Evolutionary conservation across 2,113 vertebrate species (phyloP).

Genomic region (Odontophorus gujanensis): DNA sequence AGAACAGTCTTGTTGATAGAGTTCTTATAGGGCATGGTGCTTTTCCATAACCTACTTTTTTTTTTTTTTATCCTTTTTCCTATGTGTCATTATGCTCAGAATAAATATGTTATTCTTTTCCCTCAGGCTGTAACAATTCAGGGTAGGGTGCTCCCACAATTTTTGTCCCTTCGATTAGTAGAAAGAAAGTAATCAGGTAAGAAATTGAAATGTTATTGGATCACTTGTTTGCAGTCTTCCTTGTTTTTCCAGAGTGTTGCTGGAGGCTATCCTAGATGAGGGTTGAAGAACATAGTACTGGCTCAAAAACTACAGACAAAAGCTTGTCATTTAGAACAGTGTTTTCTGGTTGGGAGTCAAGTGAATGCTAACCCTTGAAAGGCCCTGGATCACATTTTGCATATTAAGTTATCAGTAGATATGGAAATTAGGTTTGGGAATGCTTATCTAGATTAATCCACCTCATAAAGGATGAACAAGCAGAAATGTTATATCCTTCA

Average conservation of each 20-base stretch:
- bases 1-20: fast-evolving
- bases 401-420: background rate
- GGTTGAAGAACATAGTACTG: background rate
- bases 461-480: background rate
- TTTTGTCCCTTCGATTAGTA: conserved; percentile 3
- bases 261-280: background rate
- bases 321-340: background rate
- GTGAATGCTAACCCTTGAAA: background rate
- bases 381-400: fast-evolving
- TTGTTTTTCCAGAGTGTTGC: background rate
- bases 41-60: background rate
- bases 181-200: conserved; percentile 12
- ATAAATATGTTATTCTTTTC: background rate
- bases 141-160: background rate
- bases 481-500: background rate
- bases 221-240: background rate
- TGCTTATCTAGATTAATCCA: background rate
- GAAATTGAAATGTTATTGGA: conserved; percentile 15
- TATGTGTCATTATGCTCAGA: background rate
- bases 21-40: background rate
- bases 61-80: background rate
- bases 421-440: background rate
- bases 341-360: background rate
- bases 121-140: background rate
- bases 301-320: background rate